Percentiles rank a stretch among this genome's conserved stretches.
These are phyloP conservation scores for Himalopsyche kuldschensis DNA, from an alignment of 2,888 invertebrate species.

Conservation along the genomic window DNA sequence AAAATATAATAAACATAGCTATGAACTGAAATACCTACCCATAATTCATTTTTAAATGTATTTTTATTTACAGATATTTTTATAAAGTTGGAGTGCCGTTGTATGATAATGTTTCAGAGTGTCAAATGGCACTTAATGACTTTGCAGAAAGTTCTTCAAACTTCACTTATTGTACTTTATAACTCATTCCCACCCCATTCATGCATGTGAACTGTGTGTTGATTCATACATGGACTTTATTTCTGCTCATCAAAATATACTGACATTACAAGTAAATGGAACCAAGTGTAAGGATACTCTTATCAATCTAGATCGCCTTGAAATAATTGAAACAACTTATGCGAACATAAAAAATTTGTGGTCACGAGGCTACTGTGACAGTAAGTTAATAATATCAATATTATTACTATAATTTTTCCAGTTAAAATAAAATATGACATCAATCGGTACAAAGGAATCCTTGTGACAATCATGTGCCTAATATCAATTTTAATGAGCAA, in stretches of 20 bases:
- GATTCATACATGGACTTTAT: constrained; percentile 56
- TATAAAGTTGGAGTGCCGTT: background rate
- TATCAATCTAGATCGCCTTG: constrained; percentile 64
- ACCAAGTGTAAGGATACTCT: constrained; percentile 62
- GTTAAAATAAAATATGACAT: too few species aligned
- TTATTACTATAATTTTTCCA: background rate
- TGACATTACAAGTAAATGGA: constrained; percentile 52
- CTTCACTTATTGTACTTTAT: constrained; percentile 65
- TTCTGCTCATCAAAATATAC: constrained; percentile 57
- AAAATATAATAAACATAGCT: too few species aligned
- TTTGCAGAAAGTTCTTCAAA: constrained; percentile 62
- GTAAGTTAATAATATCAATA: constrained; percentile 48
- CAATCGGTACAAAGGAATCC: too few species aligned
- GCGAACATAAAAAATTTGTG: constrained; percentile 60
- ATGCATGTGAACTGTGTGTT: constrained; percentile 63
- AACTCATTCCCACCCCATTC: constrained; percentile 62
- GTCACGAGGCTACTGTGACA: constrained; percentile 65
- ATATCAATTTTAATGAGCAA: too few species aligned
- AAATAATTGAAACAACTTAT: constrained; percentile 63
- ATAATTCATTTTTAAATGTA: background rate
- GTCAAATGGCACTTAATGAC: constrained; percentile 46
- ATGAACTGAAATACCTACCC: background rate
- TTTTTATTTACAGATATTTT: background rate
- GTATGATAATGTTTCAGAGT: constrained; percentile 43
- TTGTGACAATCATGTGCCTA: too few species aligned